Evolutionary conservation across 1,140 invertebrate genomes (phyloP).

Genomic region (Acyrthosiphon pisum): DNA sequence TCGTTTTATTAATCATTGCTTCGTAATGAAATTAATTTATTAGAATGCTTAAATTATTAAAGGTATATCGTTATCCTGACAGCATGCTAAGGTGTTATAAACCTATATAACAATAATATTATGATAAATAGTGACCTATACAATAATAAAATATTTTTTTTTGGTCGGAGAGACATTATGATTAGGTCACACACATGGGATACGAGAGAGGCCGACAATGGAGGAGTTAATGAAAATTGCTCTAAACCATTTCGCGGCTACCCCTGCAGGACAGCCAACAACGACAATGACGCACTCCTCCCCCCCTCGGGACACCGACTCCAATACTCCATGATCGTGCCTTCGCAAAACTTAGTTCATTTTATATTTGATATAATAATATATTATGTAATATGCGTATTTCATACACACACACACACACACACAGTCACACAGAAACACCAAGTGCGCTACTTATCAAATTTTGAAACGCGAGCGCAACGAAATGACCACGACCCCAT

Average conservation of each 20-base stretch:
- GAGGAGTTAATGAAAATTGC: conserved; percentile 35
- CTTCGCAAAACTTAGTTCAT: not conserved
- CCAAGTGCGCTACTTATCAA: not conserved
- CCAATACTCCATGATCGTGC: too few relatives aligned
- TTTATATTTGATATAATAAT: not conserved
- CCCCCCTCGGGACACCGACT: not conserved
- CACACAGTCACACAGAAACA: not conserved
- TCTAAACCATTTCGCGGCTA: not conserved
- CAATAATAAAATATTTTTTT: not conserved
- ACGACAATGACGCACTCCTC: not conserved
- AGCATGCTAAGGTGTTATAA: not conserved
- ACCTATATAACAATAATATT: not conserved
- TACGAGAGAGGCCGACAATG: not conserved
- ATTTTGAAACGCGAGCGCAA: not conserved
- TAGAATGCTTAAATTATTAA: not conserved
- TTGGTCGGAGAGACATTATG: not conserved
- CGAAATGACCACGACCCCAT: not conserved
- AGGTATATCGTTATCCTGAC: not conserved
- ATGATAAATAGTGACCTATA: not conserved
- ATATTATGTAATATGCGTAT: not conserved
- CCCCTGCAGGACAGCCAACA: not conserved
- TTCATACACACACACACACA: not conserved
- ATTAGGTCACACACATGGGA: not conserved
- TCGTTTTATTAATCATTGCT: not conserved
- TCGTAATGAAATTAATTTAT: not conserved